Conservation (phyloP, 64 coral and sea anemone species). For the Montipora capricornis region DNA sequence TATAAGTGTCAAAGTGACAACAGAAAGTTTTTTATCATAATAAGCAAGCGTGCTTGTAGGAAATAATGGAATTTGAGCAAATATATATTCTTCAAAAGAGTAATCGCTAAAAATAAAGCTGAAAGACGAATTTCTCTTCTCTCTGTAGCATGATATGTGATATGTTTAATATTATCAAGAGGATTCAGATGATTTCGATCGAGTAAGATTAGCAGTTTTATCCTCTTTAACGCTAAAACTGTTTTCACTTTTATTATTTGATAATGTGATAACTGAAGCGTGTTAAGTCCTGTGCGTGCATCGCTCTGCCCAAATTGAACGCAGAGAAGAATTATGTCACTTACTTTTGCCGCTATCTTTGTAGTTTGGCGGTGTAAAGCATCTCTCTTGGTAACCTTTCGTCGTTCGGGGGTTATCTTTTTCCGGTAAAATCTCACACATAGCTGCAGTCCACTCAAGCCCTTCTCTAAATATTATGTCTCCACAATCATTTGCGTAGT, state of each 20-base stretch:
- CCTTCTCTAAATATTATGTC: neutral
- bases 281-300: neutral
- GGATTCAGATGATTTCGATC: neutral
- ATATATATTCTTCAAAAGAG: neutral
- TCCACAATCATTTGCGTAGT: conserved; percentile 20
- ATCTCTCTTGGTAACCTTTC: conserved; percentile 48
- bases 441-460: conserved; percentile 39
- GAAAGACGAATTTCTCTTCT: neutral
- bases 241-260: neutral
- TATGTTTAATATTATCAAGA: neutral
- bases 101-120: neutral
- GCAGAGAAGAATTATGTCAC: neutral
- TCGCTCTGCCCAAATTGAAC: neutral
- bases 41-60: neutral
- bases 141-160: neutral
- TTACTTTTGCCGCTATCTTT: conserved; percentile 50
- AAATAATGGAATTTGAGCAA: neutral
- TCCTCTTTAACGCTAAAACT: neutral
- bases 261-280: neutral
- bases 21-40: neutral
- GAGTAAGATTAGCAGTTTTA: neutral
- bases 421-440: conserved; percentile 57
- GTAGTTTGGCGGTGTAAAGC: conserved; percentile 54
- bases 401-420: conserved; percentile 45
- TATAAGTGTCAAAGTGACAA: neutral